Evolutionary conservation across 2,888 invertebrate genomes (phyloP).

Genomic region (Globia sparganii): DNA sequence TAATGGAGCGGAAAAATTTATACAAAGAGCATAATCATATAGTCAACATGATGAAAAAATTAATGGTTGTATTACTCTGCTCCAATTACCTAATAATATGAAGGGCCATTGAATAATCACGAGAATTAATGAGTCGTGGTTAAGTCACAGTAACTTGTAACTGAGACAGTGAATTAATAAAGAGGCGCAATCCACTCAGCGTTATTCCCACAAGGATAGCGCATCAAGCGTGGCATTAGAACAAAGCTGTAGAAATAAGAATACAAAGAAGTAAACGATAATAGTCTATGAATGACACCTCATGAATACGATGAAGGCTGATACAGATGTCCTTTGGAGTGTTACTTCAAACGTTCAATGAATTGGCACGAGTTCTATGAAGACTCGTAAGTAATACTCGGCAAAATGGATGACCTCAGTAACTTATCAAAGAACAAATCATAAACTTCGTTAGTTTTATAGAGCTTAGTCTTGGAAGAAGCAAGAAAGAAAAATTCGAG

Average conservation of each 20-base stretch:
- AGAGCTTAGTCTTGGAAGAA: neutral
- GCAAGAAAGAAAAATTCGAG: neutral
- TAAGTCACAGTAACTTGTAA: constrained; percentile 12
- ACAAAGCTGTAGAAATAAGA: neutral
- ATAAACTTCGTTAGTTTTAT: constrained; percentile 3
- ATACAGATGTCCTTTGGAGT: neutral
- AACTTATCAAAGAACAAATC: constrained; percentile 13
- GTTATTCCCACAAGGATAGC: neutral
- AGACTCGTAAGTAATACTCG: neutral
- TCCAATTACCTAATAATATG: constrained; percentile 12
- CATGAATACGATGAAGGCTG: neutral
- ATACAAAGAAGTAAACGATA: neutral
- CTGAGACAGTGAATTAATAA: constrained; percentile 10
- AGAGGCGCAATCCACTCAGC: neutral
- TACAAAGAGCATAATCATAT: constrained; percentile 25
- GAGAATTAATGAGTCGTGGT: neutral
- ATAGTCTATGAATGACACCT: neutral
- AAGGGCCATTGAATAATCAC: constrained; percentile 14
- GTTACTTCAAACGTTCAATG: neutral
- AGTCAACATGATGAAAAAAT: constrained; percentile 11
- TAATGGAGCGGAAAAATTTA: constrained; percentile 15
- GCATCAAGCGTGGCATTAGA: neutral
- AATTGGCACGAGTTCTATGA: neutral
- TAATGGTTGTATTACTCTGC: constrained; percentile 14
- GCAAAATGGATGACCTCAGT: constrained; percentile 3